These are phyloP conservation scores for Mandrillus leucophaeus DNA, from an alignment of 2,113 vertebrate species.

Conservation along the genomic window DNA sequence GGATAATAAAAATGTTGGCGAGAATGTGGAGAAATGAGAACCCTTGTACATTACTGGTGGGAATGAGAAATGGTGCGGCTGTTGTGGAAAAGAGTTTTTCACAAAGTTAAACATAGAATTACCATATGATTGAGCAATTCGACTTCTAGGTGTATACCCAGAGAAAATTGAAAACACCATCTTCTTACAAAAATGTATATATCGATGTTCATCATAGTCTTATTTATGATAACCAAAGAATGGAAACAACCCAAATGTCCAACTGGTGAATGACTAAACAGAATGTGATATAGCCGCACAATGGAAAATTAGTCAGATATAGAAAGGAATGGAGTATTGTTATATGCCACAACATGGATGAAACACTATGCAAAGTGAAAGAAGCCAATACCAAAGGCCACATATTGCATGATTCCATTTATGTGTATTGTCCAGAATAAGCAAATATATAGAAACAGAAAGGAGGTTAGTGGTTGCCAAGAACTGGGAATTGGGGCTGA, in stretches of 20 bases:
- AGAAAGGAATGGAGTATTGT: neutral
- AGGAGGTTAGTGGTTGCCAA: neutral
- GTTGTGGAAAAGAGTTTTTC: neutral
- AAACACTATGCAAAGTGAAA: neutral
- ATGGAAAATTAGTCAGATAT: neutral
- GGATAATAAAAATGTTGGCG: neutral
- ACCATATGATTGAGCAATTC: neutral
- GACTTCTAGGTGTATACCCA: neutral
- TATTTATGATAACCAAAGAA: neutral
- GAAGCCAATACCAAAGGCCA: neutral
- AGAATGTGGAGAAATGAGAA: neutral
- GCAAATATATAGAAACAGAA: neutral
- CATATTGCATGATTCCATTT: neutral
- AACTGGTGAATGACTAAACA: neutral
- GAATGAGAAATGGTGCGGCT: neutral
- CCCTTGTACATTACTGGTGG: neutral
- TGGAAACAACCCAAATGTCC: neutral
- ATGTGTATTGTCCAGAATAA: neutral
- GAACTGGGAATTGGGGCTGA: neutral
- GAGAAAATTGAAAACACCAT: neutral
- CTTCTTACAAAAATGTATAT: neutral
- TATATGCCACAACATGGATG: neutral
- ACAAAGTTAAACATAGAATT: neutral
- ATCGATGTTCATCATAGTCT: neutral
- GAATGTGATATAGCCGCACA: neutral